Evolutionary conservation across 2,113 vertebrate genomes (phyloP).

Genomic region (Antennarius striatus): DNA sequence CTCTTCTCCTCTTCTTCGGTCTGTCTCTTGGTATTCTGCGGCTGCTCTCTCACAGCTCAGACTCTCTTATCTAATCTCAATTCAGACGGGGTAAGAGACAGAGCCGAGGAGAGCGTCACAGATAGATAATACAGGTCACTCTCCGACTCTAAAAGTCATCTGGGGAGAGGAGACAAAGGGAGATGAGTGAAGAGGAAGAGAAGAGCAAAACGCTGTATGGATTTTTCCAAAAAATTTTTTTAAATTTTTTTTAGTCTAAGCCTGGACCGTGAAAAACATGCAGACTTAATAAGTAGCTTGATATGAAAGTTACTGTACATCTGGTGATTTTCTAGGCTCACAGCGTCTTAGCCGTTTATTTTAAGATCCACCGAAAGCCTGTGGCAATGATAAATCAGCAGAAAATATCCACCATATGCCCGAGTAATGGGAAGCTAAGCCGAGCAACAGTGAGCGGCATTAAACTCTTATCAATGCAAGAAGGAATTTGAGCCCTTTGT

Average conservation of each 20-base stretch:
- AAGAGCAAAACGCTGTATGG: conserved; percentile 28
- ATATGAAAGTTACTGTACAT: conserved; percentile 54
- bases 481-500: conserved; percentile 19
- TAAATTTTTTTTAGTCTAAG: conserved; percentile 8
- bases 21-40: conserved; percentile 65
- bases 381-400: conserved; percentile 56
- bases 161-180: conserved; percentile 44
- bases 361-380: conserved; percentile 48
- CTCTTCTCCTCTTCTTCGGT: conserved; percentile 3
- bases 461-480: conserved; percentile 23
- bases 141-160: conserved; percentile 73
- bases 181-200: conserved; percentile 9
- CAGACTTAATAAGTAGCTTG: conserved; percentile 58
- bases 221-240: conserved; percentile 24
- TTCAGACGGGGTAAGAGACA: conserved; percentile 64
- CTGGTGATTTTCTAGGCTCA: conserved; percentile 47
- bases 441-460: conserved; percentile 25
- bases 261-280: conserved; percentile 31
- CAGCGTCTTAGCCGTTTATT: conserved; percentile 53
- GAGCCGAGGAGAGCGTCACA: conserved; percentile 47
- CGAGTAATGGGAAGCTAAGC: conserved; percentile 50
- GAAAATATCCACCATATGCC: conserved; percentile 33
- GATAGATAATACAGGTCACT: conserved; percentile 77
- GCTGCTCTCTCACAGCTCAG: conserved; percentile 64
- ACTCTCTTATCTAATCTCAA: conserved; percentile 77